Conservation (phyloP, 2,888 invertebrate genomes). For the Agrochola circellaris region DNA sequence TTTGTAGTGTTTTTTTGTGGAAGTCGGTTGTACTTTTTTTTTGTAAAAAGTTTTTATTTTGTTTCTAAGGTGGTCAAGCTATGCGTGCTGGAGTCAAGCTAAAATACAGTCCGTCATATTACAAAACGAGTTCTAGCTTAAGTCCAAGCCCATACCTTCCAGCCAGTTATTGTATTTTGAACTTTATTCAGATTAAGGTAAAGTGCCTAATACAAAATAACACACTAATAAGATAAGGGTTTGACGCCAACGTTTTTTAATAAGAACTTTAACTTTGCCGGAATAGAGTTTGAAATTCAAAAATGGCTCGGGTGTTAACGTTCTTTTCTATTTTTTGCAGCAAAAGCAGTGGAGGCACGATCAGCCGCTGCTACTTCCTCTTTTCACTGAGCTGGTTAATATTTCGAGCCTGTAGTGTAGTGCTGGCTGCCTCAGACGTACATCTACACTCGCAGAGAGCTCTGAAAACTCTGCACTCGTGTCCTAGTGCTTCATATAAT, state of each 20-base stretch:
- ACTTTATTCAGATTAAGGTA: background rate
- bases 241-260: background rate
- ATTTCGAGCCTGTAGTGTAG: conserved; percentile 91
- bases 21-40: no score
- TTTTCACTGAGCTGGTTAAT: conserved; percentile 92
- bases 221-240: background rate
- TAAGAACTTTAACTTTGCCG: background rate
- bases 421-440: conserved; percentile 91
- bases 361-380: conserved; percentile 91
- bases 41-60: no score
- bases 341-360: conserved; percentile 76
- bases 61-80: no score
- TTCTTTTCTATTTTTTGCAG: conserved; percentile 46
- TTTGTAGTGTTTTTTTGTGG: no score
- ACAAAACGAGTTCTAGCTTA: background rate
- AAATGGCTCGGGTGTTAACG: background rate
- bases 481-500: conserved; percentile 89
- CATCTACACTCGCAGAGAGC: conserved; percentile 89
- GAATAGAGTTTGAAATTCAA: background rate
- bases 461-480: conserved; percentile 83
- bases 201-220: background rate
- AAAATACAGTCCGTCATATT: background rate
- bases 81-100: no score
- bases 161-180: background rate
- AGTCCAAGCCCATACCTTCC: background rate